phyloP scores from a whole-genome alignment of 2,113 vertebrate genomes.

The Macquaria ambigua region DNA sequence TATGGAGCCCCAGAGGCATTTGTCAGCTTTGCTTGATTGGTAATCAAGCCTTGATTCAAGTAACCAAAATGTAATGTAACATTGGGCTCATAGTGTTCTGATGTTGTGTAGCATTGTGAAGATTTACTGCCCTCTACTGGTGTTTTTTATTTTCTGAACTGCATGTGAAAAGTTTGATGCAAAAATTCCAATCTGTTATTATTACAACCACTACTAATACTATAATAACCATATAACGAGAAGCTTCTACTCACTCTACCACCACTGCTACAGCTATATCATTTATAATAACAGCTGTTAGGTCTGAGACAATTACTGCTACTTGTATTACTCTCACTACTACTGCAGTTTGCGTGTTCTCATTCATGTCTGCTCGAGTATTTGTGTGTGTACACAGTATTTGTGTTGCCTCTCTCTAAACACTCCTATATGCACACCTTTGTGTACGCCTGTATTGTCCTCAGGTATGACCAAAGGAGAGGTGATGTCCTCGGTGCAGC shows the following conservation, averaged over 20 bases:
- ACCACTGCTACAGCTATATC: not conserved
- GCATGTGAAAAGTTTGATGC: not conserved
- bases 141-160: not conserved
- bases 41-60: not conserved
- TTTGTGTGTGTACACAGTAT: not conserved
- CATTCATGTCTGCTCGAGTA: not conserved
- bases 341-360: not conserved
- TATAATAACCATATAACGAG: not conserved
- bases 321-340: not conserved
- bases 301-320: not conserved
- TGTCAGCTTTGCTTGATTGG: not conserved
- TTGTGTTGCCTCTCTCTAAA: not conserved
- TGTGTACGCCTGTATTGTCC: not conserved
- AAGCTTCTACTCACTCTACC: too few relatives aligned
- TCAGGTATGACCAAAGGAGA: slow-evolving; percentile 85
- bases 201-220: not conserved
- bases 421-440: not conserved
- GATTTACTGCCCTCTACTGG: not conserved
- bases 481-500: slow-evolving; percentile 85
- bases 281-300: not conserved
- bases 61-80: not conserved
- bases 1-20: too few relatives aligned
- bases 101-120: not conserved
- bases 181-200: not conserved
- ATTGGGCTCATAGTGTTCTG: not conserved